Conservation (phyloP, 2,113 vertebrate genomes). For the Macquaria australasica region DNA sequence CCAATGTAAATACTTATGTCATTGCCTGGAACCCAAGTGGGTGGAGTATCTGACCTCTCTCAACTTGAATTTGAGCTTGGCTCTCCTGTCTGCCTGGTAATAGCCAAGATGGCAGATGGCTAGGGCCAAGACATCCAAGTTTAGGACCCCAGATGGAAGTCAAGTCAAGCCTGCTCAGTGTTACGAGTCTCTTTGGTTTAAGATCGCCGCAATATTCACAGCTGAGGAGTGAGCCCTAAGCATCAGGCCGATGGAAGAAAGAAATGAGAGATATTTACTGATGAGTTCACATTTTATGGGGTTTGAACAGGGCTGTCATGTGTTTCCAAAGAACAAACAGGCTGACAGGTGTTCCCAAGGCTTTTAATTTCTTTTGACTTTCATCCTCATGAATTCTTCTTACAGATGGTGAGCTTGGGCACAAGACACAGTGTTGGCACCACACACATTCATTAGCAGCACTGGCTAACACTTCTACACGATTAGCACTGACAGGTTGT, state of each 20-base stretch:
- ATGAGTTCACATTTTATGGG: conserved; percentile 25
- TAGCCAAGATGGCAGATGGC: conserved; percentile 38
- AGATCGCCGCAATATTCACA: conserved; percentile 10
- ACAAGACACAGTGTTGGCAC: conserved; percentile 34
- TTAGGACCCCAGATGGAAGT: conserved; percentile 36
- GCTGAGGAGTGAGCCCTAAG: conserved; percentile 10
- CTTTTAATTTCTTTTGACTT: conserved; percentile 39
- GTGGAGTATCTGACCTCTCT: conserved; percentile 61
- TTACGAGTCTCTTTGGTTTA: conserved; percentile 12
- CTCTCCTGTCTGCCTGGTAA: conserved; percentile 11
- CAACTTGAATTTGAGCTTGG: conserved; percentile 62
- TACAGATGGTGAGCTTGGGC: conserved; percentile 40
- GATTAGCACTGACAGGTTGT: conserved; percentile 64
- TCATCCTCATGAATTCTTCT: conserved; percentile 45
- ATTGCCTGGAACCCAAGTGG: conserved; percentile 47
- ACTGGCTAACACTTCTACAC: conserved; percentile 38
- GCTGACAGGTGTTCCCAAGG: conserved; percentile 1
- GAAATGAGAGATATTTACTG: neutral
- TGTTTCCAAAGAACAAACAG: conserved; percentile 20
- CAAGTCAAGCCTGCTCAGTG: conserved; percentile 20
- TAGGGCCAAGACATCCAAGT: conserved; percentile 39
- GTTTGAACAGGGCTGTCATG: neutral
- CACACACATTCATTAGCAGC: conserved; percentile 55
- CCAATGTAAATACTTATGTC: conserved; percentile 77
- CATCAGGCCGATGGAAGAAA: neutral